Evolutionary conservation across 2,113 vertebrate species (phyloP).

Genomic region (Apodemus sylvaticus): DNA sequence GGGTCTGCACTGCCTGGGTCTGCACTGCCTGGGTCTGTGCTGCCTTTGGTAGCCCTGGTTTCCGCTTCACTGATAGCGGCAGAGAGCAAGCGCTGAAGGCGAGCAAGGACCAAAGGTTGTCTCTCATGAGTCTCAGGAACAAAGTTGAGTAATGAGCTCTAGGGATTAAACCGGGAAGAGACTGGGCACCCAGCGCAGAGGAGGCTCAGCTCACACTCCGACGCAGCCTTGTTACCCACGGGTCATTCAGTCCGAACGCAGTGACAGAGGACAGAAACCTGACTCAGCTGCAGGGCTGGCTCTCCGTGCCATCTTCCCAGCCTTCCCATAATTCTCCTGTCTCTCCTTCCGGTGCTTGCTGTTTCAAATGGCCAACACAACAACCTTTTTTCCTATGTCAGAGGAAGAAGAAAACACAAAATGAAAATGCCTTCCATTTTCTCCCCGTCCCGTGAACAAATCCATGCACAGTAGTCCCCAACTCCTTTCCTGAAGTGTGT

Average conservation of each 20-base stretch:
- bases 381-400: neutral
- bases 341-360: neutral
- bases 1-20: neutral
- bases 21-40: neutral
- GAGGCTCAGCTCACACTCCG: neutral
- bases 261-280: fast-evolving
- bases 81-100: neutral
- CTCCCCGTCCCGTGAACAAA: too few species aligned
- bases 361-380: neutral
- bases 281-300: neutral
- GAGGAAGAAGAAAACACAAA: neutral
- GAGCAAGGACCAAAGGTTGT: neutral
- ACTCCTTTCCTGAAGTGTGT: neutral
- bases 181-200: neutral
- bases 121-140: neutral
- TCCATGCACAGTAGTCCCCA: too few species aligned
- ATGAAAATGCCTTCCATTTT: neutral
- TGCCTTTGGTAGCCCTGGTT: neutral
- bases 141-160: too few species aligned
- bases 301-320: fast-evolving
- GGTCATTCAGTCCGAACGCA: neutral
- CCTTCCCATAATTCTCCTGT: neutral
- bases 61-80: neutral
- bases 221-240: fast-evolving
- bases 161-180: neutral